These are phyloP conservation scores for Furcula furcula DNA, from an alignment of 2,888 invertebrate species.

Conservation along the genomic window DNA sequence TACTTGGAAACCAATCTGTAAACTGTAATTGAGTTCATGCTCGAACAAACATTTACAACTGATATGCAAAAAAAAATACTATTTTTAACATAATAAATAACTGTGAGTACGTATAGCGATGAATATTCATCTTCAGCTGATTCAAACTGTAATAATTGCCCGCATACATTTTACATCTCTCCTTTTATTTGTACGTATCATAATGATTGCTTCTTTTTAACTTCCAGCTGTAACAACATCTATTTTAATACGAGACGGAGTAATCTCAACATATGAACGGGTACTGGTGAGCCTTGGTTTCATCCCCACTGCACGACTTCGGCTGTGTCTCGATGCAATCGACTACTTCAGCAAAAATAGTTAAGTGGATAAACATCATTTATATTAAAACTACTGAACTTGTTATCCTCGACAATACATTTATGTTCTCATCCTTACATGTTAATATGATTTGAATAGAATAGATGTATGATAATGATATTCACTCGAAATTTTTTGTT, in stretches of 20 bases:
- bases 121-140: no score
- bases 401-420: conserved; percentile 10
- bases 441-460: conserved; percentile 6
- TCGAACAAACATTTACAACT: no score
- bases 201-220: conserved; percentile 6
- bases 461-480: not conserved
- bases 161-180: no score
- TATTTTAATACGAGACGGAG: conserved; percentile 82
- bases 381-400: conserved; percentile 1
- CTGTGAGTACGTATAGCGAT: no score
- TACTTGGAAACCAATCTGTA: no score
- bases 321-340: conserved; percentile 84
- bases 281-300: conserved; percentile 82
- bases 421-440: conserved; percentile 14
- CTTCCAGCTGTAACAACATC: conserved; percentile 68
- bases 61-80: no score
- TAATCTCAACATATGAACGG: conserved; percentile 82
- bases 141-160: no score
- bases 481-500: conserved; percentile 4
- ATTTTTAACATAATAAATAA: no score
- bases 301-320: conserved; percentile 83
- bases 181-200: not conserved
- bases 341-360: conserved; percentile 86
- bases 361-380: conserved; percentile 48
- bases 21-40: no score